Evolutionary conservation across 1,140 invertebrate species (phyloP), one percentile per base, ranked within the genome.

Genomic region (Hypothenemus hampei): DNA sequence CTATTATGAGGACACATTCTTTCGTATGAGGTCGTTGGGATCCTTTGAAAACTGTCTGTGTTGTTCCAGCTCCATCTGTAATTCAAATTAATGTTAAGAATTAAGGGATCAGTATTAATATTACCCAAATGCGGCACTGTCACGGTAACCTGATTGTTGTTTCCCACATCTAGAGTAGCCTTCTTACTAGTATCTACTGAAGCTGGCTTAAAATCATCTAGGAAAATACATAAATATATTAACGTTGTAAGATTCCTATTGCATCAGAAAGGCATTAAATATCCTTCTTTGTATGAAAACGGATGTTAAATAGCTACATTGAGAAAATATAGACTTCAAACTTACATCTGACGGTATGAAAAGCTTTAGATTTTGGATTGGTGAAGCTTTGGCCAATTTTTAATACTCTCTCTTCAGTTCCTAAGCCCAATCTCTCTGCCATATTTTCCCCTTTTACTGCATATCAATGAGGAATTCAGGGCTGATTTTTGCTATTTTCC

Each of bases 191-290:
- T 83, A 74, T 97, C 93, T 29, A 97, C 90, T 67, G 92, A 96
- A 2, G 93, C 93, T 66, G 94, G 93, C 72, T 97, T 97, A 71
- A 98, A 98, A 75, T 98, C 93, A 89, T 92, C 91, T 94, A 72
- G 20, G 13, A 31, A 31, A 31, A 31, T 11, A 31, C 10, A 8
- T 13, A 31, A 8, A 31, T 1, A 11, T 31, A 31, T n/a, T n/a
- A n/a, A n/a, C n/a, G n/a, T n/a, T n/a, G n/a, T n/a, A n/a, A n/a
- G n/a, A n/a, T n/a, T n/a, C n/a, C n/a, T n/a, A n/a, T n/a, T n/a
- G n/a, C n/a, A n/a, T n/a, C n/a, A n/a, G n/a, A n/a, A n/a, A n/a
- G n/a, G n/a, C n/a, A n/a, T n/a, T n/a, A n/a, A n/a, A n/a, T n/a
- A n/a, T n/a, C n/a, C n/a, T n/a, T n/a, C n/a, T n/a, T n/a, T n/a